Conservation (phyloP, 2,113 vertebrate species). For the Rhinoptilus africanus region DNA sequence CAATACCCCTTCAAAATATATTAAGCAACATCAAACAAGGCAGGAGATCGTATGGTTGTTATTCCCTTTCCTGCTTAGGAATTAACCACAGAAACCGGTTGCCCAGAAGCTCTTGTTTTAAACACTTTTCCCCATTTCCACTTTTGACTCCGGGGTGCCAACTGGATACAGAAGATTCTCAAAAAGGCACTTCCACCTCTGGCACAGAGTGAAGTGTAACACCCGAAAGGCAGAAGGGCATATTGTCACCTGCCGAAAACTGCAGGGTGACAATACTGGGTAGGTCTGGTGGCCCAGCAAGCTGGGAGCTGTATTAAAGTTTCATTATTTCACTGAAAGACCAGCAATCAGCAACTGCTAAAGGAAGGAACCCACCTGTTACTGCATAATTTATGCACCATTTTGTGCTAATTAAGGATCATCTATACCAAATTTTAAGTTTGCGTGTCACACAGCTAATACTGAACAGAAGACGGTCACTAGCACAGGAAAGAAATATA, state of each 20-base stretch:
- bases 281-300: neutral
- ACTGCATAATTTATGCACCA: neutral
- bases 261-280: neutral
- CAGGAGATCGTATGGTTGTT: neutral
- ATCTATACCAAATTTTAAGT: neutral
- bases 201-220: neutral
- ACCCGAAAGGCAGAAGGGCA: neutral
- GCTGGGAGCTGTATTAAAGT: neutral
- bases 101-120: neutral
- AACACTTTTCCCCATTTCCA: neutral
- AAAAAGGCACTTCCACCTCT: neutral
- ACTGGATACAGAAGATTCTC: neutral
- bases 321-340: neutral
- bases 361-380: neutral
- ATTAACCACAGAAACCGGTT: neutral
- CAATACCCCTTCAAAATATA: neutral
- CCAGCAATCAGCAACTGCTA: neutral
- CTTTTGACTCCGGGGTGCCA: neutral
- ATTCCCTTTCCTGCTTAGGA: neutral
- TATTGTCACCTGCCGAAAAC: neutral
- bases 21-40: neutral
- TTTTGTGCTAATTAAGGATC: constrained; percentile 26
- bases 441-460: constrained; percentile 9
- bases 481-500: constrained; percentile 1
- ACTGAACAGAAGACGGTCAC: neutral